Evolutionary conservation across 1,140 invertebrate genomes (phyloP), one percentile per base, ranked within the genome.

Genomic region (Drosophila teissieri): DNA sequence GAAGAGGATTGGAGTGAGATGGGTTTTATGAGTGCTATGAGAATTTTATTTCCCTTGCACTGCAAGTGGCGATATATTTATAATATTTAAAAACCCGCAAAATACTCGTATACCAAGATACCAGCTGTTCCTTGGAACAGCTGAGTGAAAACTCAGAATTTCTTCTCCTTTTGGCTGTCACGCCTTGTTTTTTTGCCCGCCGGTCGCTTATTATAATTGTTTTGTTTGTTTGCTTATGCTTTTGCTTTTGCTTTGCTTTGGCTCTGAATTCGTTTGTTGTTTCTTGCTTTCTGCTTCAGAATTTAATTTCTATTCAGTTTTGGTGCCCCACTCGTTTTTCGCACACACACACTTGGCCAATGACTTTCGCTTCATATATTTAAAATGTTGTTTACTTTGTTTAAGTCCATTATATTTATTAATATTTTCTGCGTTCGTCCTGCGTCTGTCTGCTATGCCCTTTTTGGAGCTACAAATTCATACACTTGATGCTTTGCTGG

Each of bases 361-460:
- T 51, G 49, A 40, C 57, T 79, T 62, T 73, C 42, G 45, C 39
- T 54, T 73, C 88, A 88, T 88, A 88, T 79, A 73, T 79, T 82
- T 52, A 69, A 78, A 86, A 82, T 24, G 24, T 24, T 24, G 24
- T 4, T 24, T 24, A 24, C 0, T 82, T 79, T 75, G 75, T 88
- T 82, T 78, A 64, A 70, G 55, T 73, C 82, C 81, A 86, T 88
- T 86, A 85, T 86, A 88, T 82, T 75, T 81, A 75, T 57, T 60
- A 60, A 78, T 70, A 73, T 36, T 51, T 24, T 72, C 39, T 60
- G 49, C 36, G 31, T 31, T 49, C 37, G n/a, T n/a, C 52, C 42
- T 64, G 56, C 44, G n/a, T 52, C 31, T 17, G 14, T 3, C 7
- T n/a, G n/a, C n/a, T n/a, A 34, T 31, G 27, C 53, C 37, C 36